Percentiles rank a stretch among this genome's conserved stretches.
Conservation (phyloP, 1,140 invertebrate genomes). For the Acarapis woodi region DNA sequence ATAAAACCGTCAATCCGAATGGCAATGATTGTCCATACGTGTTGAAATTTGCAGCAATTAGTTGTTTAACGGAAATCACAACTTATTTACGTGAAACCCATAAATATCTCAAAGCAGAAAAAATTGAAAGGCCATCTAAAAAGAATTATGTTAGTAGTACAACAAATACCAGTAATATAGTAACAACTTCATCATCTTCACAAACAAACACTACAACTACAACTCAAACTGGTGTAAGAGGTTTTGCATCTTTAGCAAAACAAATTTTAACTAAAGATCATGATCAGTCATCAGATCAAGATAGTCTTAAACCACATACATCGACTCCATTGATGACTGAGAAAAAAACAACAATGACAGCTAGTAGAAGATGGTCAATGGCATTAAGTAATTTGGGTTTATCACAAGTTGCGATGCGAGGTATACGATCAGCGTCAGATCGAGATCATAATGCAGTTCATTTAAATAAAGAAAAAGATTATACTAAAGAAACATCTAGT, state of each 20-base stretch:
- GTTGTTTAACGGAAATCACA: slow-evolving; percentile 80
- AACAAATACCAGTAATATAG: too few relatives aligned
- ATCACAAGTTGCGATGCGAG: slow-evolving; percentile 64
- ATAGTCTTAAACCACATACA: too few relatives aligned
- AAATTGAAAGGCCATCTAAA: slow-evolving; percentile 12
- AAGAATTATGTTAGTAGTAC: too few relatives aligned
- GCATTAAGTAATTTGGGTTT: slow-evolving; percentile 67
- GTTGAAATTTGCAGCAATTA: slow-evolving; percentile 63
- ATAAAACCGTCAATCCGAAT: slow-evolving; percentile 17
- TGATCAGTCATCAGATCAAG: background rate
- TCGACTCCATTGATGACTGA: slow-evolving; percentile 6
- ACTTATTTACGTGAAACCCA: slow-evolving; percentile 88
- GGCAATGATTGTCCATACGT: slow-evolving; percentile 61
- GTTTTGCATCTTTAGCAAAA: background rate
- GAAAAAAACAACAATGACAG: slow-evolving; percentile 17
- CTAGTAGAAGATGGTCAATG: slow-evolving; percentile 64
- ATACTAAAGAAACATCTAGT: too few relatives aligned
- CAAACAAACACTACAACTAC: background rate
- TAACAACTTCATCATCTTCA: background rate
- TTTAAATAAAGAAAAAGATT: too few relatives aligned
- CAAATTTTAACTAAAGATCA: background rate
- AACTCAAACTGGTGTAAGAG: background rate
- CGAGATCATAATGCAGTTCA: slow-evolving; percentile 13
- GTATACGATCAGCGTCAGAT: slow-evolving; percentile 55
- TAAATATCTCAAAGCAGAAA: slow-evolving; percentile 26